Evolutionary conservation across 2,888 invertebrate species (phyloP).

Genomic region (Andrena hattorfiana): DNA sequence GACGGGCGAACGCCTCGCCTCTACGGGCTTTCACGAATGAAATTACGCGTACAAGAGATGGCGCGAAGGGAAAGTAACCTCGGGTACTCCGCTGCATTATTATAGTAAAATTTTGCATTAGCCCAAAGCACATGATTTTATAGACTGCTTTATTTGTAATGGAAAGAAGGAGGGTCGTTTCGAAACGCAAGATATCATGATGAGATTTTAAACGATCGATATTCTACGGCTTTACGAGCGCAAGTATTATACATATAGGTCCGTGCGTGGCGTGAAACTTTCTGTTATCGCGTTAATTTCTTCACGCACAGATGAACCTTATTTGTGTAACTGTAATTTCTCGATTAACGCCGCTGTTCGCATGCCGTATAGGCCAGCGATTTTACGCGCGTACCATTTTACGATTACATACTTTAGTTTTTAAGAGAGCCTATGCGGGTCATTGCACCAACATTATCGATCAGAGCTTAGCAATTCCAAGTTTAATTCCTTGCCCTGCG

Average conservation of each 20-base stretch:
- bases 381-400: constrained; percentile 1
- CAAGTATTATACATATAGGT: background rate
- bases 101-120: constrained; percentile 1
- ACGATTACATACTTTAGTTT: constrained; percentile 22
- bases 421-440: constrained; percentile 38
- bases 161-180: constrained; percentile 3
- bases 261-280: background rate
- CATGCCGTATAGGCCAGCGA: no score
- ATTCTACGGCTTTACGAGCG: constrained; percentile 41
- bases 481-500: constrained; percentile 31
- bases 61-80: constrained; percentile 34
- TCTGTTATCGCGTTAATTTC: background rate
- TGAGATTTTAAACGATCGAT: constrained; percentile 71
- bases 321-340: background rate
- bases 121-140: background rate
- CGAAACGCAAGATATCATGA: constrained; percentile 60
- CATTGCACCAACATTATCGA: constrained; percentile 61
- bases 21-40: constrained; percentile 49
- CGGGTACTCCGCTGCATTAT: background rate
- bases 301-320: background rate
- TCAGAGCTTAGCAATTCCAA: constrained; percentile 37
- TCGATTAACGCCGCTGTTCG: background rate
- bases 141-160: background rate
- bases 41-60: constrained; percentile 26
- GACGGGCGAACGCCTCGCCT: background rate